These are phyloP conservation scores for Thereva unica DNA, from an alignment of 2,888 invertebrate genomes.

Conservation along the genomic window DNA sequence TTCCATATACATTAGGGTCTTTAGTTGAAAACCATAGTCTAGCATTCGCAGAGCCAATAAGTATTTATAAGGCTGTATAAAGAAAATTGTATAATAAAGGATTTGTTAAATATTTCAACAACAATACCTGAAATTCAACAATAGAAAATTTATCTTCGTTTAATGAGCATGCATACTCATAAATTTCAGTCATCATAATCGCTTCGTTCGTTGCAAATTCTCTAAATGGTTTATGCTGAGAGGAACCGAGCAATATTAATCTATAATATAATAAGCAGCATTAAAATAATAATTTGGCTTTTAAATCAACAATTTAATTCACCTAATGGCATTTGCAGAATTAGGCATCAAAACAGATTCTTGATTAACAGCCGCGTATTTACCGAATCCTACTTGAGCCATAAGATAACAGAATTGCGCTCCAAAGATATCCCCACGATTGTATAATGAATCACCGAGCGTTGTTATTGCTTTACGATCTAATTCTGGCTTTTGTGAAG, in stretches of 20 bases:
- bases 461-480: conserved; percentile 77
- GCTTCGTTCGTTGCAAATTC: conserved; percentile 80
- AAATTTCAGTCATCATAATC: conserved; percentile 92
- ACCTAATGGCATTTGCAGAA: conserved; percentile 48
- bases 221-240: conserved; percentile 66
- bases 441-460: conserved; percentile 71
- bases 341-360: conserved; percentile 41
- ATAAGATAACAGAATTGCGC: conserved; percentile 96
- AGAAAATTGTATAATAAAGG: conserved; percentile 16
- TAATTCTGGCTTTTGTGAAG: conserved; percentile 73
- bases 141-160: conserved; percentile 74
- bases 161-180: conserved; percentile 88
- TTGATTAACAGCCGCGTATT: conserved; percentile 48
- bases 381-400: conserved; percentile 60
- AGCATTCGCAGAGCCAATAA: conserved; percentile 76
- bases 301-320: neutral
- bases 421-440: conserved; percentile 81
- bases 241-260: conserved; percentile 79
- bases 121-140: conserved; percentile 70
- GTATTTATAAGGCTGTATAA: conserved; percentile 78
- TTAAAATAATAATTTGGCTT: conserved; percentile 5
- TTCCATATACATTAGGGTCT: conserved; percentile 84
- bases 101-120: conserved; percentile 37
- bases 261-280: conserved; percentile 58
- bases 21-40: conserved; percentile 77